Percentiles rank a stretch among this genome's conserved stretches.
Conservation (phyloP, 1,140 invertebrate species). For the Solenopsis fugax region DNA sequence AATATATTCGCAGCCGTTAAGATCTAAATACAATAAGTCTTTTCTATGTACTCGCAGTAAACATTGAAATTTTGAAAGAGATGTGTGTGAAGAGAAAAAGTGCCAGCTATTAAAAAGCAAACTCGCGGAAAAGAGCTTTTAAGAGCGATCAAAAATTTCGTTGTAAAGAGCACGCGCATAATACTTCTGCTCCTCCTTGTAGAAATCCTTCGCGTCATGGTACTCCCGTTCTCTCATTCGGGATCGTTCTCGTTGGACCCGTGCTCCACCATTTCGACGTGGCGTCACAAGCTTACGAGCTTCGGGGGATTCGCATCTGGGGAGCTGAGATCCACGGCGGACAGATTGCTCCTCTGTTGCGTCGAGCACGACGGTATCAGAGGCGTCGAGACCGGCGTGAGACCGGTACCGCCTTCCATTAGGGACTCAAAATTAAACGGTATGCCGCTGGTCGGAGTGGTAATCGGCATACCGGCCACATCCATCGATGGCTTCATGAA, state of each 20-base stretch:
- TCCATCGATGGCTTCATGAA: slow-evolving; percentile 87
- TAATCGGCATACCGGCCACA: slow-evolving; percentile 93
- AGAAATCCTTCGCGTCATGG: slow-evolving; percentile 66
- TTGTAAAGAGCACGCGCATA: slow-evolving; percentile 42
- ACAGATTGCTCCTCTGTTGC: slow-evolving; percentile 89
- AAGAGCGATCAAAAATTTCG: slow-evolving; percentile 35
- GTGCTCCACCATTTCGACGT: slow-evolving; percentile 78
- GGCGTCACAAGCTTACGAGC: slow-evolving; percentile 91
- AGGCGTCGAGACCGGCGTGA: slow-evolving; percentile 93
- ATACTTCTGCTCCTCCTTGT: slow-evolving; percentile 48
- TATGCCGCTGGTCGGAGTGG: slow-evolving; percentile 95
- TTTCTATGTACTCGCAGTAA: not conserved
- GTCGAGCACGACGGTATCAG: slow-evolving; percentile 90
- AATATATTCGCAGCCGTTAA: not conserved
- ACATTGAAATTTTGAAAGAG: not conserved
- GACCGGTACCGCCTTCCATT: slow-evolving; percentile 96
- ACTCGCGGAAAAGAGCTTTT: slow-evolving; percentile 32
- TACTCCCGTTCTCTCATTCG: slow-evolving; percentile 69
- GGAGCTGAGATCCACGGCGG: slow-evolving; percentile 89
- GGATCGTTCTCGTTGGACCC: slow-evolving; percentile 77
- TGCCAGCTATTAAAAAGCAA: slow-evolving; percentile 10
- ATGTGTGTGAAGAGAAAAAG: not conserved
- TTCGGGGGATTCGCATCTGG: slow-evolving; percentile 91
- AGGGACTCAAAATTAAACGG: slow-evolving; percentile 96
- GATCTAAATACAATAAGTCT: slow-evolving; percentile 10